These are phyloP conservation scores for Lepidothrix coronata DNA, from an alignment of 2,113 vertebrate species.

Conservation along the genomic window DNA sequence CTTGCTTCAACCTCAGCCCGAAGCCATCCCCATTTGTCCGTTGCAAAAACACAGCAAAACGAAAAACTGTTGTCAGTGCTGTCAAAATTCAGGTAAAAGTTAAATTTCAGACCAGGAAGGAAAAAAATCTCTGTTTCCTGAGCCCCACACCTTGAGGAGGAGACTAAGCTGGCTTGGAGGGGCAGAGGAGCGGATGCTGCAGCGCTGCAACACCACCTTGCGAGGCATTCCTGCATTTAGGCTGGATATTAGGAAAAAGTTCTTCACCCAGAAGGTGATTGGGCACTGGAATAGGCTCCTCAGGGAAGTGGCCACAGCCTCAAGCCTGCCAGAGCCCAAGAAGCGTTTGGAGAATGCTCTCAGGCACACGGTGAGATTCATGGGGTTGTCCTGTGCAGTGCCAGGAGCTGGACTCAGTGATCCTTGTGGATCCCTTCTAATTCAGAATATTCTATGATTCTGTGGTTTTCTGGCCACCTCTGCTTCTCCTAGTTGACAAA, in stretches of 20 bases:
- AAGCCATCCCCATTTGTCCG: not conserved
- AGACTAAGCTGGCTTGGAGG: not conserved
- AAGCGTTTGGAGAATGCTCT: not conserved
- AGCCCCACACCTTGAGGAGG: not conserved
- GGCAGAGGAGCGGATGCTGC: not conserved
- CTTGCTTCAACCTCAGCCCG: not conserved
- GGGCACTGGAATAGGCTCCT: not conserved
- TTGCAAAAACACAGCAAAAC: not conserved
- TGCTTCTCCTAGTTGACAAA: not conserved
- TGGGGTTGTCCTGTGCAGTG: not conserved
- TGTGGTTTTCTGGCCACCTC: not conserved
- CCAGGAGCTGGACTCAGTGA: not conserved
- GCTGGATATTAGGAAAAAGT: not conserved
- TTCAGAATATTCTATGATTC: not conserved
- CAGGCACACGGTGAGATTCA: not conserved
- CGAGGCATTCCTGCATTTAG: not conserved
- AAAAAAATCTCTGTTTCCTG: not conserved
- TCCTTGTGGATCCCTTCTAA: not conserved
- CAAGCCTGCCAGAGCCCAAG: not conserved
- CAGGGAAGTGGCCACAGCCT: not conserved
- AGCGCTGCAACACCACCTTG: not conserved
- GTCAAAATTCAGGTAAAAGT: not conserved
- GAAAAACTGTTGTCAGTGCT: not conserved
- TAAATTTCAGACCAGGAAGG: not conserved
- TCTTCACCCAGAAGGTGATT: not conserved